Base-by-base conservation (phyloP, 2,888 invertebrate species). In the Heliothis peltigera region DNA sequence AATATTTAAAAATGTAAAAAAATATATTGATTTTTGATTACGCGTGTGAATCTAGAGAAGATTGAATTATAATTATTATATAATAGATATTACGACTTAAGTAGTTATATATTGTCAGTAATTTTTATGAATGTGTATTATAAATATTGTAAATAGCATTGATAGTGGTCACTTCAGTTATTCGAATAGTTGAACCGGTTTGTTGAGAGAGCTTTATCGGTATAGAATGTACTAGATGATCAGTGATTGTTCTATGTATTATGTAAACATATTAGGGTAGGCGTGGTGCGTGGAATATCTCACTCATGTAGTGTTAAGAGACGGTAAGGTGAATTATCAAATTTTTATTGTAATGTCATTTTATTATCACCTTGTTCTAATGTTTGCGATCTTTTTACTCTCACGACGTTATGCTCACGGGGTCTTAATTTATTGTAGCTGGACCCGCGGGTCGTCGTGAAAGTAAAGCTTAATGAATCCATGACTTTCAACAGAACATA, bases 151-250 rank as follows among this genome's bases (percentile, higher is more conserved):
- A 86, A 82, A 87, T 84, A 84, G 72, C 77, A 80, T 76, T 80
- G 74, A 72, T 72, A 64, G 64, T 52, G 19, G 64, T 69, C 54
- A 64, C 47, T 80, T 77, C 72, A 73, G 81, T 84, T 82, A 73
- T 85, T 87, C 82, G 84, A 84, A 84, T 84, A 82, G 80, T 83
- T 82, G 73, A 70, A 81, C 68, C 75, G 82, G 81, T 89, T 85
- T 83, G 83, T 86, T 84, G 85, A 88, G 85, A 90, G 87, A 90
- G 89, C 87, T 91, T 90, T 91, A 89, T 87, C 73, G 80, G 84
- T 83, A 77, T 82, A 70, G 58, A 59, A 60, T 63, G 69, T 71
- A 66, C 57, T 82, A 80, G 70, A 67, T 66, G 64, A 74, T 76
- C 77, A 75, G 75, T 82, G 82, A 79, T 82, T 70, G 73, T 81